A percentile compares a stretch with the other conserved stretches of the same genome.
Conservation (phyloP, 2,797 vertebrate genomes). For the Argyrosomus regius region DNA sequence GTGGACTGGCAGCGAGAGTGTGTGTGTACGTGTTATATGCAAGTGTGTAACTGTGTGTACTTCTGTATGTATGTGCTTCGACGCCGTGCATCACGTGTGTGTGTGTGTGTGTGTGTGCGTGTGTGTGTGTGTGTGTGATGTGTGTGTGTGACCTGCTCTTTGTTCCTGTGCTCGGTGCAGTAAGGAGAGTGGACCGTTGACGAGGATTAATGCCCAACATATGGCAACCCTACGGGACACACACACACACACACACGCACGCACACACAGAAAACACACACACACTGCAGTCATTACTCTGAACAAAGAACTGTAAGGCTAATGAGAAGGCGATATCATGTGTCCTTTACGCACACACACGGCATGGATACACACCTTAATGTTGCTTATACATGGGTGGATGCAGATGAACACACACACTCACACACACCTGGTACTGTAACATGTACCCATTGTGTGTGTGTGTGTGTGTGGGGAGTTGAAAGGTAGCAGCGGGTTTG, state of each 20-base stretch:
- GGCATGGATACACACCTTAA: conserved; percentile 53
- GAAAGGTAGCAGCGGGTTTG: conserved; percentile 60
- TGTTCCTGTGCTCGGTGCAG: conserved; percentile 75
- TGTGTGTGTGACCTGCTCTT: conserved; percentile 78
- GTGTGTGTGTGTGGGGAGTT: conserved; percentile 43
- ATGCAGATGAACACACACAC: conserved; percentile 64
- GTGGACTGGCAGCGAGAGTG: conserved; percentile 29
- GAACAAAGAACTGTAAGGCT: conserved; percentile 80
- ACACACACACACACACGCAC: conserved; percentile 49
- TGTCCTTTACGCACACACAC: conserved; percentile 67
- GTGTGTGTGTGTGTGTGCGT: conserved; percentile 36
- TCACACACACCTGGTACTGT: conserved; percentile 55
- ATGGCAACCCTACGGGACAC: conserved; percentile 82
- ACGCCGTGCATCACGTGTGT: not conserved
- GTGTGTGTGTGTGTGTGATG: too few species aligned
- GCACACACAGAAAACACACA: conserved; percentile 35
- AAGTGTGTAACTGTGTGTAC: conserved; percentile 8
- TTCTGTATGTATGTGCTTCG: not conserved
- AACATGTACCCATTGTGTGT: conserved; percentile 56
- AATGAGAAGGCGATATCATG: conserved; percentile 80
- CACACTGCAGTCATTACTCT: conserved; percentile 76
- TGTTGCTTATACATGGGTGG: conserved; percentile 65
- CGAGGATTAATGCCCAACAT: conserved; percentile 85
- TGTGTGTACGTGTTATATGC: conserved; percentile 30
- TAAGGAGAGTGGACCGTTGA: conserved; percentile 79